These are phyloP conservation scores for Colostygia pectinataria DNA, from an alignment of 2,888 invertebrate species.

Conservation along the genomic window DNA sequence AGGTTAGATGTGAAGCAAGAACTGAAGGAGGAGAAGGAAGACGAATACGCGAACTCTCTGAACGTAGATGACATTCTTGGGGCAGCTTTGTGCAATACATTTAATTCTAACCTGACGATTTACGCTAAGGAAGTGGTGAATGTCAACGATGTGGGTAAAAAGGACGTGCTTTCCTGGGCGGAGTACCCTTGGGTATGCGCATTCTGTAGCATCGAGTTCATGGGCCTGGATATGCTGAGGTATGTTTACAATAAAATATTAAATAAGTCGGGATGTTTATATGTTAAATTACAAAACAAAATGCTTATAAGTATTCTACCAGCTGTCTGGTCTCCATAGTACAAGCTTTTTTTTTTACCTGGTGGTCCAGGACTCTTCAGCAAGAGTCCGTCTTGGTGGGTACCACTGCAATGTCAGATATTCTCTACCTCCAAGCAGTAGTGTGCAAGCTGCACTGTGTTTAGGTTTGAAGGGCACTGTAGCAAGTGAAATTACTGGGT, in stretches of 20 bases:
- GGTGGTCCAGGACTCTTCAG: no score
- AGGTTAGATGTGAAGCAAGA: constrained; percentile 56
- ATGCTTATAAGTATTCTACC: no score
- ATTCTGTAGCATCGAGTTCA: constrained; percentile 67
- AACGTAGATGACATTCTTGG: constrained; percentile 65
- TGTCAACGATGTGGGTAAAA: constrained; percentile 49
- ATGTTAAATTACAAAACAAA: no score
- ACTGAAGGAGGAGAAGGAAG: constrained; percentile 57
- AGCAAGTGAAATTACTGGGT: no score
- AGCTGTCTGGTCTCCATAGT: no score
- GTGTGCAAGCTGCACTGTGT: no score
- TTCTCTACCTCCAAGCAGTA: no score
- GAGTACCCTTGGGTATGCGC: constrained; percentile 73
- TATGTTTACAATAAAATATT: not conserved
- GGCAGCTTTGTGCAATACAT: constrained; percentile 57
- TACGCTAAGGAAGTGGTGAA: constrained; percentile 64
- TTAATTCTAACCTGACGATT: constrained; percentile 53
- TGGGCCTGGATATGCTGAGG: constrained; percentile 69
- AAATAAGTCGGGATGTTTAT: no score
- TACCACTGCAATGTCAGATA: no score
- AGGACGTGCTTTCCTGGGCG: constrained; percentile 56
- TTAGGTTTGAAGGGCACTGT: no score
- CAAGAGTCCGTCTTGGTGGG: no score
- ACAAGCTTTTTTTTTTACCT: no score
- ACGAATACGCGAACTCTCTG: constrained; percentile 34